These are phyloP conservation scores for Steromphala cineraria DNA, from an alignment of 2,888 invertebrate species.

Conservation along the genomic window DNA sequence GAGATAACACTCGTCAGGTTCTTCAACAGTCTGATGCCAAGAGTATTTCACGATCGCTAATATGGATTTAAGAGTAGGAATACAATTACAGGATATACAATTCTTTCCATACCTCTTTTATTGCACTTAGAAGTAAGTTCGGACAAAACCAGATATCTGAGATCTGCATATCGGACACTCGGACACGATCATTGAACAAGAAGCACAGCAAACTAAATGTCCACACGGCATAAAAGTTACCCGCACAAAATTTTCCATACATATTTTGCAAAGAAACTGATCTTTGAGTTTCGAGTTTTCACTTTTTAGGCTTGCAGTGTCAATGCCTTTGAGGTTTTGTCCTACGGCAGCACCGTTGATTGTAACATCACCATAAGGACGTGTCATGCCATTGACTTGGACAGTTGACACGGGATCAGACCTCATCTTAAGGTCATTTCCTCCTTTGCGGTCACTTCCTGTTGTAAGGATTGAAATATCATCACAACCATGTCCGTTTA, in stretches of 20 bases:
- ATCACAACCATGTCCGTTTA: too few species aligned
- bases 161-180: slow-evolving; percentile 1
- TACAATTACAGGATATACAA: too few species aligned
- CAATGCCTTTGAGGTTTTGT: not conserved
- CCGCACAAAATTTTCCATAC: not conserved
- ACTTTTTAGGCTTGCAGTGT: not conserved
- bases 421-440: too few species aligned
- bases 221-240: slow-evolving; percentile 11
- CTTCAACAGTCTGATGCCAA: too few species aligned
- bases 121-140: not conserved
- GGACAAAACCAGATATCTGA: not conserved
- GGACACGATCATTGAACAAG: not conserved
- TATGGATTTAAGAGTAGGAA: too few species aligned
- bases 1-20: too few species aligned
- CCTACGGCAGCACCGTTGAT: not conserved
- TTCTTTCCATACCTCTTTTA: too few species aligned
- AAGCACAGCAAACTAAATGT: slow-evolving; percentile 4
- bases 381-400: not conserved
- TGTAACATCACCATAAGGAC: not conserved
- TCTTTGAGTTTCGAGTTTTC: not conserved
- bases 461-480: too few species aligned
- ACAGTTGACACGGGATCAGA: not conserved
- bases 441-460: too few species aligned
- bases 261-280: not conserved
- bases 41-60: too few species aligned